Base-by-base conservation (phyloP, 2,797 vertebrate species). In the Bryconaethiops microstoma region DNA sequence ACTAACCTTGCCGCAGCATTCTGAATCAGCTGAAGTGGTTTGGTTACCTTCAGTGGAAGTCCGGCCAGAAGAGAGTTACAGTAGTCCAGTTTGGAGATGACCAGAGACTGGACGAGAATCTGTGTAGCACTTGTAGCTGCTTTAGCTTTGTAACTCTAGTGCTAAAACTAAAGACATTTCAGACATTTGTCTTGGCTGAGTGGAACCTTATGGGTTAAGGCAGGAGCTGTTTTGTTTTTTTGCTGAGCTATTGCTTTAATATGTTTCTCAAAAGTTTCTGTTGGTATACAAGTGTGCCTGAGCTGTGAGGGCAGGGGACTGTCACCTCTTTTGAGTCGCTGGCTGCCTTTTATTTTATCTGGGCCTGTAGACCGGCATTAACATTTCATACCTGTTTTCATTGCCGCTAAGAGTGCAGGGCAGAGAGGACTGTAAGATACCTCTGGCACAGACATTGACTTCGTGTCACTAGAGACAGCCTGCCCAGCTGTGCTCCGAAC, bases 331-430 rank as follows among this genome's bases (percentile, higher is more conserved):
- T 25, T 6, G 42, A 23, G 67, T 77, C 62, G 52, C 23, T 40
- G 70, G 59, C 25, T 68, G 68, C 74, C 74, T 77, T 70, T 17
- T 65, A n/a, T 52, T 65, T 21, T 17, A 57, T 63, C 67, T 64
- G 23, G 12, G 62, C 29, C 73, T 57, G 60, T 60, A 52, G 48
- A 64, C 3, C 7, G 17, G 17, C 54, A 70, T 84, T 79, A 82
- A 82, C 78, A 70, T 74, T 84, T 82, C 77, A 85, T 75, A 59
- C 48, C 29, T 71, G 55, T 63, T 84, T 77, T 77, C 25, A 7
- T 60, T 60, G 35, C 72, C 29, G 45, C 75, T 63, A 68, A 71
- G 77, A 75, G 72, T 9, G 19, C 17, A 9, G 50, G 7, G 42
- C 29, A 40, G 64, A 70, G 57, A 59, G 35, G 60, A 72, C 71